These are phyloP conservation scores for Xiphophorus maculatus DNA, from an alignment of 2,113 vertebrate species.

Conservation along the genomic window DNA sequence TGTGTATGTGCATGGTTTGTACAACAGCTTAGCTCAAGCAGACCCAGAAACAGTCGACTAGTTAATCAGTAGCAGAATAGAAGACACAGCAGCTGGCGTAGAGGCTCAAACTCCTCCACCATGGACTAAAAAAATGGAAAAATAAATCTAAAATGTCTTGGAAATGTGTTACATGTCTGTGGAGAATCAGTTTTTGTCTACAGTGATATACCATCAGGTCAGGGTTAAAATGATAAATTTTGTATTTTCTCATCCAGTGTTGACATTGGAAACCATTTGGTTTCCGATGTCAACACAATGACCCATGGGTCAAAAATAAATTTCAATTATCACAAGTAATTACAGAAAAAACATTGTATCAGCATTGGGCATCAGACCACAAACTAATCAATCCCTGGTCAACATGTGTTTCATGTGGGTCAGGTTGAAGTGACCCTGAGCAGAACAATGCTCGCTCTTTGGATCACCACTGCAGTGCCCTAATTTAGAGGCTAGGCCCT, in stretches of 20 bases:
- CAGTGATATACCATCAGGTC: too few relatives aligned
- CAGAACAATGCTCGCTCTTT: slow-evolving; percentile 8
- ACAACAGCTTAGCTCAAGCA: neutral
- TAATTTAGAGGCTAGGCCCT: slow-evolving; percentile 5
- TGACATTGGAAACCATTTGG: neutral
- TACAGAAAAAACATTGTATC: too few relatives aligned
- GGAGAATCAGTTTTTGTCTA: too few relatives aligned
- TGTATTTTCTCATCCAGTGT: neutral
- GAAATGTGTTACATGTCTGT: too few relatives aligned
- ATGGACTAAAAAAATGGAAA: neutral
- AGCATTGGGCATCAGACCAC: neutral
- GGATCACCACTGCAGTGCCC: too few relatives aligned
- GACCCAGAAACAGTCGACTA: slow-evolving; percentile 17
- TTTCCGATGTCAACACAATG: too few relatives aligned
- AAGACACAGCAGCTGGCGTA: neutral
- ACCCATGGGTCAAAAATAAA: too few relatives aligned
- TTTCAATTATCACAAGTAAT: neutral
- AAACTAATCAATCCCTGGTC: slow-evolving; percentile 11
- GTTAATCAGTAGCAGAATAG: slow-evolving; percentile 53
- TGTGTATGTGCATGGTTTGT: too few relatives aligned
- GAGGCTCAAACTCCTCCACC: neutral
- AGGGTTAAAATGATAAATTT: too few relatives aligned
- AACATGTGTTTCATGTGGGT: slow-evolving; percentile 2
- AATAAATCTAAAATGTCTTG: neutral
- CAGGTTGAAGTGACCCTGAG: slow-evolving; percentile 27